Evolutionary conservation across 2,888 invertebrate species (phyloP), one percentile per base, ranked within the genome.

Genomic region (Alloplasta piceator): DNA sequence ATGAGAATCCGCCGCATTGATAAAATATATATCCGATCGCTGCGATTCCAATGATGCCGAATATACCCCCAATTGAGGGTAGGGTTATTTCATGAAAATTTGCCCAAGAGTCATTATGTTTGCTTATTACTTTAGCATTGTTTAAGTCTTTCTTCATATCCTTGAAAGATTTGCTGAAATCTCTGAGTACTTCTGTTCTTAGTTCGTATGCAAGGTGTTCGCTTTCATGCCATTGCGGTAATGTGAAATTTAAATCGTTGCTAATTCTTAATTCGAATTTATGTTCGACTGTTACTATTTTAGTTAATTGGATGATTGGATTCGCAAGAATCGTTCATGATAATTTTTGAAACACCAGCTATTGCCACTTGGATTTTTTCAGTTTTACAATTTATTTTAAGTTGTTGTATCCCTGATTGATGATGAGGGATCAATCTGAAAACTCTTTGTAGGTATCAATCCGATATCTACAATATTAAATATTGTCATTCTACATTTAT

Each of bases 141-240:
- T n/a, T n/a, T n/a, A n/a, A n/a, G n/a, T n/a, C n/a, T n/a, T n/a
- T n/a, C n/a, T 43, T 43, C 0, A 43, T 43, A 4, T 43, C 43
- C 6, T 43, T 6, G 43, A 43, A 43, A 2, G 43, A 43, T 10
- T 43, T 43, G 43, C 43, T 43, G 43, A 43, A 43, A 43, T 43
- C 43, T 43, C 43, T 43, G 43, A 43, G 43, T 43, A 43, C 43
- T 43, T 43, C 43, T 43, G 43, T 43, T 43, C 43, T 43, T 43
- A 43, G 43, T 43, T 43, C 43, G 43, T 43, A 43, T 43, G 43
- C 43, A 43, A 43, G 43, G 43, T 43, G 43, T 43, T 43, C 43
- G 43, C 2, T 43, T 43, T 43, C 43, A 43, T 43, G 43, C 43
- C 43, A 43, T 43, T 43, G 2, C 10, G 43, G 43, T 43, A 43